A percentile compares a stretch with the other conserved stretches of the same genome.
Evolutionary conservation across 1,140 invertebrate genomes (phyloP).

Genomic region (Pseudomyrmex concolor): DNA sequence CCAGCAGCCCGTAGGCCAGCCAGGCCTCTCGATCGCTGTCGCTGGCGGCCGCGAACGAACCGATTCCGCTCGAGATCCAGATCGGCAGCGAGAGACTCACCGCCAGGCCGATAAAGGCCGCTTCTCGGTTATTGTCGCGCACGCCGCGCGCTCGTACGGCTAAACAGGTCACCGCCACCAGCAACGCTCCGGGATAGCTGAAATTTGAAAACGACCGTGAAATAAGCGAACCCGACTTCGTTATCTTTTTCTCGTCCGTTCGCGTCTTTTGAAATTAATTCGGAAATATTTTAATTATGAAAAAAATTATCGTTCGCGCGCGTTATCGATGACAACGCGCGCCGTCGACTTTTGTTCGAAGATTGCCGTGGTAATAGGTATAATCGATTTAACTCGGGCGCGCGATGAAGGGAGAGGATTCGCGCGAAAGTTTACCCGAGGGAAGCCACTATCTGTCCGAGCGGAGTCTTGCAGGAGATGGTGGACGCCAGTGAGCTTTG

Average conservation of each 20-base stretch:
- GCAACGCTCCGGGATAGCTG: constrained; percentile 91
- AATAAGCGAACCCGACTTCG: not conserved
- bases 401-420: not conserved
- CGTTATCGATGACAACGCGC: constrained; percentile 2
- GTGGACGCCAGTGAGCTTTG: constrained; percentile 62
- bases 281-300: too few relatives aligned
- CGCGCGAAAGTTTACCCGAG: constrained; percentile 78
- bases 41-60: constrained; percentile 88
- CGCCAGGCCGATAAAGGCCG: constrained; percentile 94
- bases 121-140: constrained; percentile 96
- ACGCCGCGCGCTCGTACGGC: constrained; percentile 94
- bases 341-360: not conserved
- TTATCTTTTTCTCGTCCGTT: too few relatives aligned
- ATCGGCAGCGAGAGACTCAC: constrained; percentile 93
- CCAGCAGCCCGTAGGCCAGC: constrained; percentile 93
- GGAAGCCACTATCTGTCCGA: constrained; percentile 82
- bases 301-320: not conserved
- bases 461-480: constrained; percentile 78
- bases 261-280: too few relatives aligned
- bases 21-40: constrained; percentile 93
- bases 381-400: not conserved
- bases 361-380: not conserved
- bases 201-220: constrained; percentile 73
- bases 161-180: constrained; percentile 93
- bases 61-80: constrained; percentile 91